These are phyloP conservation scores for Drosophila bifasciata DNA, from an alignment of 1,140 invertebrate species.

Conservation along the genomic window DNA sequence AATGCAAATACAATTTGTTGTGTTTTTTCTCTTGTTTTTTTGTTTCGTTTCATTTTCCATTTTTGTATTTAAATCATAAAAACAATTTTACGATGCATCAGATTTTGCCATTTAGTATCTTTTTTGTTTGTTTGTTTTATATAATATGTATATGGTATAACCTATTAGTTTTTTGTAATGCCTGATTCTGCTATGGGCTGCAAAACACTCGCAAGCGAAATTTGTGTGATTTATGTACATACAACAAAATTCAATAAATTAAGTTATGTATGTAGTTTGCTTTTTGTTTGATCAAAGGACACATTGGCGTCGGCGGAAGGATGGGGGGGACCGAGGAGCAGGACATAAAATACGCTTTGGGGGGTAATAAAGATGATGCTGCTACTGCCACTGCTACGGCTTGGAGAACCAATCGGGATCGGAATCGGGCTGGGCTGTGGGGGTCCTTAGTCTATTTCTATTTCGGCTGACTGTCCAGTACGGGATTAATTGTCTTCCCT, in stretches of 20 bases:
- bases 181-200: slow-evolving; percentile 66
- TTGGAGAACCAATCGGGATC: slow-evolving; percentile 13
- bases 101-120: slow-evolving; percentile 45
- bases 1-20: slow-evolving; percentile 59
- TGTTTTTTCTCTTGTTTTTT: slow-evolving; percentile 51
- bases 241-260: slow-evolving; percentile 78
- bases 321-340: slow-evolving; percentile 42
- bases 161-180: slow-evolving; percentile 78
- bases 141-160: slow-evolving; percentile 76
- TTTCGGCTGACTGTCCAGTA: slow-evolving; percentile 68
- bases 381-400: slow-evolving; percentile 29
- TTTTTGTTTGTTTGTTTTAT: slow-evolving; percentile 46
- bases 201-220: slow-evolving; percentile 67
- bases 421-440: too few relatives aligned
- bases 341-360: slow-evolving; percentile 32
- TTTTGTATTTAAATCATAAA: slow-evolving; percentile 82
- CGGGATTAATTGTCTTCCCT: slow-evolving; percentile 87
- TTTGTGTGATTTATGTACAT: slow-evolving; percentile 50
- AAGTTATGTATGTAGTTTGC: slow-evolving; percentile 70
- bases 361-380: slow-evolving; percentile 36
- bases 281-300: slow-evolving; percentile 69
- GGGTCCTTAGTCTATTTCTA: slow-evolving; percentile 58
- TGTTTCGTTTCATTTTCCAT: slow-evolving; percentile 37
- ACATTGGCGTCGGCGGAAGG: slow-evolving; percentile 45
- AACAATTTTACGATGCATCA: slow-evolving; percentile 78